A percentile compares a stretch with the other conserved stretches of the same genome.
Evolutionary conservation across 2,888 invertebrate species (phyloP).

Genomic region (Gymnoscelis rufifasciata): DNA sequence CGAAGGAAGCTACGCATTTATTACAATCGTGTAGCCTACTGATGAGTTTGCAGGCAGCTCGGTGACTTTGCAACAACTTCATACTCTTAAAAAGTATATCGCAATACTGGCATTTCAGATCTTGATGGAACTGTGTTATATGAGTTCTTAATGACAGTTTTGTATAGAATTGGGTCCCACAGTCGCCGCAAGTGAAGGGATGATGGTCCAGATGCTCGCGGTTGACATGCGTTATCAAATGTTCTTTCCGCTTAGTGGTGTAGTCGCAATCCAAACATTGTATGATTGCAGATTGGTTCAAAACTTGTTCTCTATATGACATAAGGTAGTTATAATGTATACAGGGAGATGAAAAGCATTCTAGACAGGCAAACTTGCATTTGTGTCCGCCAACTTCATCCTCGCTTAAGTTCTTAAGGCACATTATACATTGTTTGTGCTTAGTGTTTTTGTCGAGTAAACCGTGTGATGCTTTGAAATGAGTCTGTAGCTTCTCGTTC

Average conservation of each 20-base stretch:
- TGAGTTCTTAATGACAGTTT: constrained; percentile 46
- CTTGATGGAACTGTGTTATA: constrained; percentile 44
- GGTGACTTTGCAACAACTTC: constrained; percentile 36
- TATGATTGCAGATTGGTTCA: constrained; percentile 37
- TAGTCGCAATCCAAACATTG: constrained; percentile 52
- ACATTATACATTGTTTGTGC: constrained; percentile 40
- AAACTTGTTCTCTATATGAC: constrained; percentile 45
- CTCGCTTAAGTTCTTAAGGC: constrained; percentile 38
- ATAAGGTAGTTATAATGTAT: constrained; percentile 47
- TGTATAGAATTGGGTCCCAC: constrained; percentile 50
- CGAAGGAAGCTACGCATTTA: constrained; percentile 46
- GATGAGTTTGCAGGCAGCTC: constrained; percentile 35
- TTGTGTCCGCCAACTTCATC: constrained; percentile 39
- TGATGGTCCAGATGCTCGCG: constrained; percentile 52
- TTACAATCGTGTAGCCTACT: constrained; percentile 35
- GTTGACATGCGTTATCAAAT: constrained; percentile 48
- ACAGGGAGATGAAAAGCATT: constrained; percentile 46
- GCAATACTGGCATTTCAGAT: constrained; percentile 45
- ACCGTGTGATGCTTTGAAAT: constrained; percentile 40
- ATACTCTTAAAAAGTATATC: constrained; percentile 41
- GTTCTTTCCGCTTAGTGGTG: constrained; percentile 44
- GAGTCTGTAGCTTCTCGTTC: constrained; percentile 38
- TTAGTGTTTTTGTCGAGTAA: constrained; percentile 8
- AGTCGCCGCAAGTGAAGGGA: constrained; percentile 49
- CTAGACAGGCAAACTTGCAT: constrained; percentile 48